Evolutionary conservation across 1,140 invertebrate genomes (phyloP).

Genomic region (Phocides pigmalion): DNA sequence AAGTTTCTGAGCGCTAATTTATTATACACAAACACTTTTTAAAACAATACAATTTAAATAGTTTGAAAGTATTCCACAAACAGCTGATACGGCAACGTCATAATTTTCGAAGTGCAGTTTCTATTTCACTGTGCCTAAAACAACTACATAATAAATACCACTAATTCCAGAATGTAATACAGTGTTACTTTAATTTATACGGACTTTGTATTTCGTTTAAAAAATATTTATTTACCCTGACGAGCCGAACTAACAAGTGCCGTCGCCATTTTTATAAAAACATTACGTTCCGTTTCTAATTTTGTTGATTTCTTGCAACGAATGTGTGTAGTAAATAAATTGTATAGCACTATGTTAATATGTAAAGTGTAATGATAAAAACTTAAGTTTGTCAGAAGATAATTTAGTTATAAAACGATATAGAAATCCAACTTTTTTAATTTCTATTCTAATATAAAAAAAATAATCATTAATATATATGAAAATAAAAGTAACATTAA

Average conservation of each 20-base stretch:
- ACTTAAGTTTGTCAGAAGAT: too few species aligned
- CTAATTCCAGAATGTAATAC: not conserved
- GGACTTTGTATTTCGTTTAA: conserved; percentile 43
- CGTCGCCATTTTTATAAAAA: conserved; percentile 72
- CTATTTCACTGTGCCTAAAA: conserved; percentile 2
- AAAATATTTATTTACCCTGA: conserved; percentile 73
- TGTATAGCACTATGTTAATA: too few species aligned
- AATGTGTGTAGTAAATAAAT: too few species aligned
- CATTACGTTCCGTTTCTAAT: conserved; percentile 43
- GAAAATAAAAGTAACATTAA: too few species aligned
- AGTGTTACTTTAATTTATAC: conserved; percentile 6
- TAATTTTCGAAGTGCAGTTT: not conserved
- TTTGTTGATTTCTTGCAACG: too few species aligned
- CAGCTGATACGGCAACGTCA: conserved; percentile 61
- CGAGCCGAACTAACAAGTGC: conserved; percentile 81
- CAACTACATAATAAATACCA: not conserved
- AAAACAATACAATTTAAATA: conserved; percentile 18
- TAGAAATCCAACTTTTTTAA: too few species aligned
- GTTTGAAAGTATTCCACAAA: conserved; percentile 40
- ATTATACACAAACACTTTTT: not conserved
- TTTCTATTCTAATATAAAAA: too few species aligned
- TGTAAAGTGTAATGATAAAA: too few species aligned
- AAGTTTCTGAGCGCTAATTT: not conserved
- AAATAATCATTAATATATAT: too few species aligned
- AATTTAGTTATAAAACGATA: too few species aligned